These are phyloP conservation scores for Nasua narica DNA, from an alignment of 2,797 vertebrate species.

Conservation along the genomic window DNA sequence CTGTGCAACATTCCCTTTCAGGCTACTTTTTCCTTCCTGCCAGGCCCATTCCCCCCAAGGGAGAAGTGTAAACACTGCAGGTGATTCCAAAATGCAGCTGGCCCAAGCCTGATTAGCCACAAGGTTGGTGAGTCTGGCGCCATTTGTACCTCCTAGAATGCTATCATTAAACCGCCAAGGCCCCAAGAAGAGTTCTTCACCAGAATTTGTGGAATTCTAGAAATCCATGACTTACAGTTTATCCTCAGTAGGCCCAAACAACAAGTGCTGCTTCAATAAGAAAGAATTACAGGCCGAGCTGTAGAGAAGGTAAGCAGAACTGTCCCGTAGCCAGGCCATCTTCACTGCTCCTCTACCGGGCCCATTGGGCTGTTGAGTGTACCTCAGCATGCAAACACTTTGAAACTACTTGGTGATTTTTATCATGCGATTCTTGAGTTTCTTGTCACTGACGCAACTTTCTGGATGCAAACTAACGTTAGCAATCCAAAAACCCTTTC, in stretches of 20 bases:
- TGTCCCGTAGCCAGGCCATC: neutral
- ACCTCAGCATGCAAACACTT: neutral
- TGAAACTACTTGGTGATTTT: neutral
- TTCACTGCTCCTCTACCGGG: neutral
- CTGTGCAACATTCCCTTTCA: slow-evolving; percentile 53
- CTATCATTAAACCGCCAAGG: neutral
- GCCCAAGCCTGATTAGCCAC: neutral
- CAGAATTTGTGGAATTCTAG: slow-evolving; percentile 43
- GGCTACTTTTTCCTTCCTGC: slow-evolving; percentile 28
- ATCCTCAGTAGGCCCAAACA: neutral
- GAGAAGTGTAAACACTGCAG: slow-evolving; percentile 42
- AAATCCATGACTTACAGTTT: neutral
- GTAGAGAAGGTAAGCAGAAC: neutral
- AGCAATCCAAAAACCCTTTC: slow-evolving; percentile 36
- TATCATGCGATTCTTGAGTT: neutral
- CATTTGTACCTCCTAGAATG: neutral
- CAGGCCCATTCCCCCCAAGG: neutral
- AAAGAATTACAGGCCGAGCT: neutral
- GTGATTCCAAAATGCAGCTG: slow-evolving; percentile 55
- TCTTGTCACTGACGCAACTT: neutral
- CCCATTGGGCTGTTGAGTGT: neutral
- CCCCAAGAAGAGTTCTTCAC: neutral
- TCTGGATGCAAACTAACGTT: slow-evolving; percentile 17
- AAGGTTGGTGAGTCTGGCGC: neutral
- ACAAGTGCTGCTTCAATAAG: neutral